Percentiles rank a stretch among this genome's conserved stretches.
phyloP scores from a whole-genome alignment of 2,888 invertebrate genomes.

The Andrena camellia region DNA sequence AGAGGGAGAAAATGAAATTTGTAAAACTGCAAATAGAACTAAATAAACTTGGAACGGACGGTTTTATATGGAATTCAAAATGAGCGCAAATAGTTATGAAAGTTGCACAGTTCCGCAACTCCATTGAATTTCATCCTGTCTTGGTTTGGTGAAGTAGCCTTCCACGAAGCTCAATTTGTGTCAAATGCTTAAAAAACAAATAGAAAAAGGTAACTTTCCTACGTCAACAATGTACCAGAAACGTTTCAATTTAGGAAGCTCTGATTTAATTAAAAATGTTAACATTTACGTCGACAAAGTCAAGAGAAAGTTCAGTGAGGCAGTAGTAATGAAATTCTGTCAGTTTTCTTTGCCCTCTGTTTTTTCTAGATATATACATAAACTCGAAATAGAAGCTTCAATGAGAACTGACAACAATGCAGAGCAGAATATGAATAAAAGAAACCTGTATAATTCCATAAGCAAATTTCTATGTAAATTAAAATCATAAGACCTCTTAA shows the following conservation, averaged over 20 bases:
- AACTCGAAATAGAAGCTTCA: background rate
- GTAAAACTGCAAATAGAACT: slow-evolving; percentile 8
- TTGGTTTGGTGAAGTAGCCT: background rate
- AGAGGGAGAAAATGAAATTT: slow-evolving; percentile 16
- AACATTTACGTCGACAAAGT: background rate
- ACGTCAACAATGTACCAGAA: background rate
- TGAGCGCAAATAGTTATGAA: slow-evolving; percentile 30
- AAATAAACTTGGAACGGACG: background rate
- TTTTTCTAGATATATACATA: background rate
- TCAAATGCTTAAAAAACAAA: background rate
- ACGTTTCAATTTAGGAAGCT: background rate
- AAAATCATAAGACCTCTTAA: background rate
- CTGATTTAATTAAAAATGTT: slow-evolving; percentile 14
- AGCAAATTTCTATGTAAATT: background rate
- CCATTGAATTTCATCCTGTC: slow-evolving; percentile 16
- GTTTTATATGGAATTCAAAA: slow-evolving; percentile 28
- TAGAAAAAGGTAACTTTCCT: background rate
- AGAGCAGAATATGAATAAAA: background rate
- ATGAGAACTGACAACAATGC: slow-evolving; percentile 2
- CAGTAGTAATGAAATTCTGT: background rate
- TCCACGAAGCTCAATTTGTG: slow-evolving; percentile 11
- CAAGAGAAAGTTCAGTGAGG: background rate
- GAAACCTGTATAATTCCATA: background rate
- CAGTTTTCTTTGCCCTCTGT: background rate
- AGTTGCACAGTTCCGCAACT: slow-evolving; percentile 12